Base-by-base conservation (phyloP, 2,797 vertebrate genomes). In the Enteromius afrohamiltoni region DNA sequence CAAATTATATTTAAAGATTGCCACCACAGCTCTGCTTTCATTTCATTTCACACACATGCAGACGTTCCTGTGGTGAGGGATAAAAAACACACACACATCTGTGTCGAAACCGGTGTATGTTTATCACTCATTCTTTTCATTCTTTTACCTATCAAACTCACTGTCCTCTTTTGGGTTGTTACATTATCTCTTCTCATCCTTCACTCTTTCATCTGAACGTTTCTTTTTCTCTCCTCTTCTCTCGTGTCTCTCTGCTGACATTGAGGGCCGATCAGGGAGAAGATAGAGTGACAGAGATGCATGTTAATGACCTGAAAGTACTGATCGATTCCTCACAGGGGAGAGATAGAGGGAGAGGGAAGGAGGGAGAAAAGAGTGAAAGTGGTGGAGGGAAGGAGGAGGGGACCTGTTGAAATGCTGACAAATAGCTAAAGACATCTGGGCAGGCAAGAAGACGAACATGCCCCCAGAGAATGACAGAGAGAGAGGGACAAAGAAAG, bases 61-160 rank as follows among this genome's bases (percentile, higher is more conserved):
- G 51, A 77, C 53, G 42, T 51, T 37, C 29, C 79, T 80, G 34
- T 73, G 65, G 51, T 17, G 45, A 55, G 74, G 45, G 45, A 55
- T 82, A 55, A 65, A 75, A 53, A 40, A 40, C 7, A 37, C 6
- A 40, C 26, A 23, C 51, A 67, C 58, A 83, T 53, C 71, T 62
- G 13, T 14, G 23, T 58, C 17, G 10, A 68, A 34, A 77, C 1
- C 14, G 23, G 29, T 51, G 26, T 65, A 42, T 82, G 71, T 76
- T 76, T 76, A 67, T 82, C 51, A 88, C 85, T 90, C 86, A 90
- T 91, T 74, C 88, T 62, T 80, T 74, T n/a, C n/a, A 77, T 34
- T 84, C 74, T 85, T 23, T 73, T 71, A 67, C n/a, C 26, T 69
- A 80, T 85, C 75, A 31, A 80, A 86, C 88, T 77, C 68, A 34